Percentiles rank a stretch among this genome's conserved stretches.
Evolutionary conservation across 2,888 invertebrate genomes (phyloP).

Genomic region (Aspidiotus destructor): DNA sequence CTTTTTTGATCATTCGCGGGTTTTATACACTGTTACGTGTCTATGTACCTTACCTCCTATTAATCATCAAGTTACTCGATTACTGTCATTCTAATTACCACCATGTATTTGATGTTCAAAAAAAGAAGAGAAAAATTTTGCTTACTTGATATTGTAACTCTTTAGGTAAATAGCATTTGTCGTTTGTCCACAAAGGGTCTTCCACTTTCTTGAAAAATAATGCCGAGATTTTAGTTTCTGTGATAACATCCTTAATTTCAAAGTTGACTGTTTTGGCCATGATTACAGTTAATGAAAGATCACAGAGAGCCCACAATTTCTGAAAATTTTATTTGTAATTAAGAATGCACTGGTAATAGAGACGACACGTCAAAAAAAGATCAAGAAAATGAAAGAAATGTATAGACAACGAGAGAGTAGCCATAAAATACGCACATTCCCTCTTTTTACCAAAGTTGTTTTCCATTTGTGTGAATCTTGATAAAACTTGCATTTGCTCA

Average conservation of each 20-base stretch:
- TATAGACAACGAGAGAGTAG: too few species aligned
- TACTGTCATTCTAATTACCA: too few species aligned
- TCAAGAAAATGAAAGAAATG: background rate
- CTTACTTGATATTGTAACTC: constrained; percentile 43
- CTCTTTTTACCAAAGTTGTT: too few species aligned
- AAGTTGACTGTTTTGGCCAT: constrained; percentile 76
- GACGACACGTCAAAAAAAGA: constrained; percentile 6
- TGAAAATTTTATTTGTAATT: constrained; percentile 43
- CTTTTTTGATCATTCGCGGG: too few species aligned
- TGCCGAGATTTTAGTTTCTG: constrained; percentile 74
- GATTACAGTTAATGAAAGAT: constrained; percentile 83
- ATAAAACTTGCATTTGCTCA: too few species aligned
- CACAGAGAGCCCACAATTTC: constrained; percentile 96
- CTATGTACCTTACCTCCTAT: too few species aligned
- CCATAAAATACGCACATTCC: too few species aligned
- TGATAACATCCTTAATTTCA: constrained; percentile 80
- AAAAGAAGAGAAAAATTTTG: background rate
- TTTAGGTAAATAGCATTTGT: constrained; percentile 64
- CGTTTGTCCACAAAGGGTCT: constrained; percentile 54
- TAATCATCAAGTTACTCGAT: too few species aligned
- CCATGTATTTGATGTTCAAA: background rate
- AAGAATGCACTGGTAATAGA: constrained; percentile 4
- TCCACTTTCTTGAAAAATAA: constrained; percentile 79
- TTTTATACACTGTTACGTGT: too few species aligned
- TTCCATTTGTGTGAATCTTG: too few species aligned